Evolutionary conservation across 2,888 invertebrate species (phyloP).

Genomic region (Melinaea menophilus): DNA sequence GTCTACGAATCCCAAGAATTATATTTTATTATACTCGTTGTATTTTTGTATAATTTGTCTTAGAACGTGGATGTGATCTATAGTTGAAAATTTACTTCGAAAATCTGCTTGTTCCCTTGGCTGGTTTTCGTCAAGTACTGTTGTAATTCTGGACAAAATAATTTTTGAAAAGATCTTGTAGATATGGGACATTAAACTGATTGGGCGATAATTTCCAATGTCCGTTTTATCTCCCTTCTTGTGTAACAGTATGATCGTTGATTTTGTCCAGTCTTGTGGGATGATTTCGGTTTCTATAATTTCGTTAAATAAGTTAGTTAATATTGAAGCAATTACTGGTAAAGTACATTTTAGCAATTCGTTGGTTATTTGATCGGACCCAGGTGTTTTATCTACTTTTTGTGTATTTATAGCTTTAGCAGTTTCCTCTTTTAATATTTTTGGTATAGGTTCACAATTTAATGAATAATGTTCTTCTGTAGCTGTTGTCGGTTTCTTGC

Average conservation of each 20-base stretch:
- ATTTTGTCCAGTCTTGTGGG: no score
- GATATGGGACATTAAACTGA: no score
- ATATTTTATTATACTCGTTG: neutral
- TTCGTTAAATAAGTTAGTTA: no score
- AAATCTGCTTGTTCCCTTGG: conserved; percentile 32
- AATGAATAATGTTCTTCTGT: neutral
- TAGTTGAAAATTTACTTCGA: conserved; percentile 26
- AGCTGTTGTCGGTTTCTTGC: conserved; percentile 1
- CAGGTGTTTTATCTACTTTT: conserved; percentile 9
- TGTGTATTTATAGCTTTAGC: conserved; percentile 4
- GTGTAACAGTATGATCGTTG: no score
- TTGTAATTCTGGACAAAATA: conserved; percentile 25
- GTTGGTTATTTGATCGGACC: conserved; percentile 10
- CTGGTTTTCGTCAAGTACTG: conserved; percentile 21
- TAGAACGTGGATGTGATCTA: conserved; percentile 30
- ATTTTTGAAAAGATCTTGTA: conserved; percentile 23
- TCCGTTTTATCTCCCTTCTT: no score
- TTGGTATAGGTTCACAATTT: conserved; percentile 9
- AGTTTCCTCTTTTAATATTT: conserved; percentile 10
- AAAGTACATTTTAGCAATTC: conserved; percentile 11
- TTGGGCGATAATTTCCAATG: no score
- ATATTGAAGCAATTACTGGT: neutral
- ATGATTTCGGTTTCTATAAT: no score
- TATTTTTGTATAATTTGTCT: conserved; percentile 26
- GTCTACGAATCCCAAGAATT: no score